Evolutionary conservation across 2,797 vertebrate genomes (phyloP).

Genomic region (Chaetophractus vellerosus): DNA sequence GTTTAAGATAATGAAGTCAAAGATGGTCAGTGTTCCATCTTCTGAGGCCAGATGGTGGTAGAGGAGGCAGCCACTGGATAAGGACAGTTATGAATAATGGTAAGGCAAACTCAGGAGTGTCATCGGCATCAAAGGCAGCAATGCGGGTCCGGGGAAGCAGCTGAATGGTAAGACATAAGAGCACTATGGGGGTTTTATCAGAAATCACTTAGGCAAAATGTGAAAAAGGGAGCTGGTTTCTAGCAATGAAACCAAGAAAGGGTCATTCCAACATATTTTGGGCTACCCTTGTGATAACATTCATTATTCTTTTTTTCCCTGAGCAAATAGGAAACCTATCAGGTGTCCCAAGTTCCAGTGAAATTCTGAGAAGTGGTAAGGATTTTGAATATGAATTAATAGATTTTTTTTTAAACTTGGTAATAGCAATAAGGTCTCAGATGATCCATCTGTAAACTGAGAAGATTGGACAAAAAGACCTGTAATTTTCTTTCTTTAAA

Average conservation of each 20-base stretch:
- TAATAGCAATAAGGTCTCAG: not conserved
- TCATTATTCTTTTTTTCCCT: not conserved
- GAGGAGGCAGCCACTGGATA: not conserved
- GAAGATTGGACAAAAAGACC: not conserved
- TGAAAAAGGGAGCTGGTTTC: not conserved
- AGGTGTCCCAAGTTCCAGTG: not conserved
- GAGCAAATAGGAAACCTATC: conserved; percentile 16
- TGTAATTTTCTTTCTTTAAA: conserved; percentile 25
- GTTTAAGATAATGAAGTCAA: not conserved
- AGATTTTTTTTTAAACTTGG: not conserved
- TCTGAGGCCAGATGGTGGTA: not conserved
- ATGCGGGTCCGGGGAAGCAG: not conserved
- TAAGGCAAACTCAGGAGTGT: not conserved
- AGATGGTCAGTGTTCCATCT: not conserved
- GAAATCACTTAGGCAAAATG: not conserved
- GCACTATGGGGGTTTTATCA: not conserved
- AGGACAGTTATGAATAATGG: not conserved
- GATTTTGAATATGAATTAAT: conserved; percentile 46
- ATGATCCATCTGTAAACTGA: not conserved
- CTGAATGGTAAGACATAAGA: not conserved
- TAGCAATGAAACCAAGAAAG: not conserved
- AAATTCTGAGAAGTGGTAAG: not conserved
- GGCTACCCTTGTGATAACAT: not conserved
- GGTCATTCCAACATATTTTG: not conserved
- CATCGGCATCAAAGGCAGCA: not conserved